Evolutionary conservation across 2,113 vertebrate species (phyloP).

Genomic region (Pomatostomus ruficeps): DNA sequence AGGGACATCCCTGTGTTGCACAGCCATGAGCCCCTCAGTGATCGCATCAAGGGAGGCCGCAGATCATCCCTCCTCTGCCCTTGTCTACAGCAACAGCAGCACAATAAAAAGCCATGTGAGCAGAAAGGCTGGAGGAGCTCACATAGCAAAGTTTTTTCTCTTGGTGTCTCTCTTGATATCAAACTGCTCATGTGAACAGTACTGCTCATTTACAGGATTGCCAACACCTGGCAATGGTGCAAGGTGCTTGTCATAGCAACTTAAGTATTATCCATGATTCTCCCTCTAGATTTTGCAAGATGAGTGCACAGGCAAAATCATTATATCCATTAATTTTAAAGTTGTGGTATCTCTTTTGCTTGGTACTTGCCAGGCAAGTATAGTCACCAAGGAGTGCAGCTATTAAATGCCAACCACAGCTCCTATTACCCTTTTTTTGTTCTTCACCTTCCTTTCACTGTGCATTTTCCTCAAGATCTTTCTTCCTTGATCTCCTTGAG

Average conservation of each 20-base stretch:
- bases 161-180: not conserved
- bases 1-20: not conserved
- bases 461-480: slow-evolving; percentile 26
- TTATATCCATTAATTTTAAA: not conserved
- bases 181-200: not conserved
- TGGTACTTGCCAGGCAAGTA: not conserved
- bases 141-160: not conserved
- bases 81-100: not conserved
- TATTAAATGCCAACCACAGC: not conserved
- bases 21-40: not conserved
- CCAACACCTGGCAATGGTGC: not conserved
- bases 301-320: not conserved
- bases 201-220: not conserved
- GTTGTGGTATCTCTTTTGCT: not conserved
- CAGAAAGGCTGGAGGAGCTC: not conserved
- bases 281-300: not conserved
- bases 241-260: not conserved
- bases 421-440: not conserved
- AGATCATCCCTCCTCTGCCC: not conserved
- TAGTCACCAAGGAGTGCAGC: not conserved
- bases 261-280: not conserved
- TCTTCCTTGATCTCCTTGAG: slow-evolving; percentile 7
- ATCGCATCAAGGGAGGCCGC: not conserved
- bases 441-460: not conserved
- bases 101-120: not conserved